Evolutionary conservation across 2,113 vertebrate genomes (phyloP).

Genomic region (Neodontobutis hainanensis): DNA sequence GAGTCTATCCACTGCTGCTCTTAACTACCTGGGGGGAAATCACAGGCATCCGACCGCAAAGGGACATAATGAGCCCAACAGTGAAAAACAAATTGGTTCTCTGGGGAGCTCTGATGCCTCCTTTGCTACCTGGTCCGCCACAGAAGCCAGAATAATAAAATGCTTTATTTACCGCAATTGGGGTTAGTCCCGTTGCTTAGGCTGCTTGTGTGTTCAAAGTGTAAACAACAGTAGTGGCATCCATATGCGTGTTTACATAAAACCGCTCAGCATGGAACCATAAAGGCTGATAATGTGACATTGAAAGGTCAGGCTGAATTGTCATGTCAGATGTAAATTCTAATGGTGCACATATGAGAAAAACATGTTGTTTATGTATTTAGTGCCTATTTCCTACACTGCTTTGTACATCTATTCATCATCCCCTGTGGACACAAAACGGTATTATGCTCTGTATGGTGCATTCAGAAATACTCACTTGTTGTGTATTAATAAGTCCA

Average conservation of each 20-base stretch:
- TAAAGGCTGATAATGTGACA: neutral
- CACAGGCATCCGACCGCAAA: conserved; percentile 31
- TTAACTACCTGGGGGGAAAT: conserved; percentile 37
- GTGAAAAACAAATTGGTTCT: conserved; percentile 54
- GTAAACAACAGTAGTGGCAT: conserved; percentile 8
- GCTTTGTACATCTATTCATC: conserved; percentile 11
- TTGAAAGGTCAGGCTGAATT: conserved; percentile 27
- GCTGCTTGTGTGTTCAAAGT: neutral
- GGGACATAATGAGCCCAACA: conserved; percentile 40
- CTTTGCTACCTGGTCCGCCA: conserved; percentile 15
- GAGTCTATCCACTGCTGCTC: conserved; percentile 10
- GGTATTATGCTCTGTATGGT: conserved; percentile 4
- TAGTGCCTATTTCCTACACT: conserved; percentile 22
- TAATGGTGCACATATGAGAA: conserved; percentile 9
- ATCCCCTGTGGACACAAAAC: neutral
- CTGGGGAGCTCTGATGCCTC: conserved; percentile 39
- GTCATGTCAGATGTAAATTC: conserved; percentile 7
- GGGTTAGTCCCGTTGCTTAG: neutral
- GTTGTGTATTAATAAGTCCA: neutral
- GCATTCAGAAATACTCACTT: conserved; percentile 17
- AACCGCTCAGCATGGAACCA: conserved; percentile 6
- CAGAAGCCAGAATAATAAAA: conserved; percentile 15
- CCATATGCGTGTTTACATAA: conserved; percentile 14
- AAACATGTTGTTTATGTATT: conserved; percentile 12
- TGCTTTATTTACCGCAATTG: conserved; percentile 11